These are phyloP conservation scores for Channa striata DNA, from an alignment of 2,797 vertebrate genomes.

Conservation along the genomic window DNA sequence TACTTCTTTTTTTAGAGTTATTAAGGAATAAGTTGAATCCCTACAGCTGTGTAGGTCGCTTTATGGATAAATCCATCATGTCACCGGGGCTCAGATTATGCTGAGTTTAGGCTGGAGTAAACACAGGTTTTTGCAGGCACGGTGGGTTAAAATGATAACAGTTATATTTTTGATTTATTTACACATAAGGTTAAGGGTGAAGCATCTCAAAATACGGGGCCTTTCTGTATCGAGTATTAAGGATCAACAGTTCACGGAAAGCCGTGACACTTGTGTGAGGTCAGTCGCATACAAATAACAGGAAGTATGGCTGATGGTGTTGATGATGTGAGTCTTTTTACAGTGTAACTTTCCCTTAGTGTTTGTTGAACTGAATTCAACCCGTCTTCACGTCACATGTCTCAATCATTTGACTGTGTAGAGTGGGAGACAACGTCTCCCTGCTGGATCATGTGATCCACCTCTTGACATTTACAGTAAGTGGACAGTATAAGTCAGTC, in stretches of 20 bases:
- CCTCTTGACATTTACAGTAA: constrained; percentile 1
- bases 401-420: constrained; percentile 29
- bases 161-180: neutral
- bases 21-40: neutral
- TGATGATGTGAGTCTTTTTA: neutral
- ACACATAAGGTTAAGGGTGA: no score
- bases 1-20: neutral
- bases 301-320: no score
- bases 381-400: constrained; percentile 31
- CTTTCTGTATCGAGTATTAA: no score
- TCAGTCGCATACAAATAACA: neutral
- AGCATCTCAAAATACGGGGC: no score
- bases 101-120: neutral
- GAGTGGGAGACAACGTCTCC: neutral
- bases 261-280: neutral
- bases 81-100: neutral
- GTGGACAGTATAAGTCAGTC: neutral
- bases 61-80: neutral
- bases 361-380: constrained; percentile 3
- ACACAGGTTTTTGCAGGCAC: neutral
- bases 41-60: neutral
- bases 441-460: constrained; percentile 8
- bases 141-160: neutral
- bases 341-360: neutral
- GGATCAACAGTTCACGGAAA: constrained; percentile 1